Evolutionary conservation across 2,888 invertebrate species (phyloP), one percentile per base, ranked within the genome.

Genomic region (Metallyticus violacea): DNA sequence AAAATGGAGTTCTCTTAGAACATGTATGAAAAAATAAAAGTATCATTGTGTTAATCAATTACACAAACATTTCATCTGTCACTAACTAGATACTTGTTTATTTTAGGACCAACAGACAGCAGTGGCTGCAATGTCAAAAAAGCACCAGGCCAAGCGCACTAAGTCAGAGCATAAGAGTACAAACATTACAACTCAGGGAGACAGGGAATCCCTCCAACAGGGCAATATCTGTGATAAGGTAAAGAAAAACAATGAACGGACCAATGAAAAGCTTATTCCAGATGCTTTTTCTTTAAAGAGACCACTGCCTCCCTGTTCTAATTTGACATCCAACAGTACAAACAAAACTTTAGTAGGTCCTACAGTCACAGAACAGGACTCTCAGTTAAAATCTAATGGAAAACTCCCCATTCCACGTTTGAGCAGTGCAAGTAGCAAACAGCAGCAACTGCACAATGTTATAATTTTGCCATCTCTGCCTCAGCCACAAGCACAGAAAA

Each of bases 401-500:
- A 88, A 88, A 79, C 85, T 88, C 29, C 88, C 88, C 3, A 88
- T 88, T 76, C 88, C 88, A 40, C 79, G 88, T 6, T 81, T 88
- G 15, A 30, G 77, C 15, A 88, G 87, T 25, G 83, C 81, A 29
- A 84, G 84, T 77, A 86, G 85, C 77, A 79, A 30, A 29, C 7
- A 28, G n/a, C 81, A 82, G 29, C 79, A 76, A 40, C 26, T 85
- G 40, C 89, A 90, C 89, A 90, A 91, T 90, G 77, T 91, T 89
- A 88, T 90, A 89, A 91, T 90, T 89, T 90, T 88, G 89, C 89
- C 89, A 86, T 92, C 93, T 90, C 93, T 92, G 92, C 91, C 92
- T 92, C 89, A 93, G 92, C 91, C 93, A 91, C 92, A 93, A 91
- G 90, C 92, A 91, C 85, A 82, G 9, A 90, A 90, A 89, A 90